Percentiles rank a stretch among this genome's conserved stretches.
phyloP scores from a whole-genome alignment of 2,113 vertebrate species.

The Albula glossodonta region DNA sequence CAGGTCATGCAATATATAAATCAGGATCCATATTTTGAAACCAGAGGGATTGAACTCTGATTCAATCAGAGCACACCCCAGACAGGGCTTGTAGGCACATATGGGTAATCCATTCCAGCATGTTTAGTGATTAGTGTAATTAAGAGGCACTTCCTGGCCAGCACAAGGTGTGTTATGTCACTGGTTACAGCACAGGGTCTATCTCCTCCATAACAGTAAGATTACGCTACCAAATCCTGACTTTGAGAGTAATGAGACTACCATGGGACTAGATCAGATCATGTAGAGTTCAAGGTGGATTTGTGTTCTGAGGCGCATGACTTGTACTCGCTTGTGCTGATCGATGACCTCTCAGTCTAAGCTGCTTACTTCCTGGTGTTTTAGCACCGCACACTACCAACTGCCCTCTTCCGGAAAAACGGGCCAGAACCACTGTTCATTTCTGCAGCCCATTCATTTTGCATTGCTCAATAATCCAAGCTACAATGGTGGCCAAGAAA shows the following conservation, averaged over 20 bases:
- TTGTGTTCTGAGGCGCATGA: not conserved
- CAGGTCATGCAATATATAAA: no score
- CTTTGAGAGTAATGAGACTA: not conserved
- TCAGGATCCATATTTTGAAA: no score
- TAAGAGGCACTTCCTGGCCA: not conserved
- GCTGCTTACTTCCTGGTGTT: not conserved
- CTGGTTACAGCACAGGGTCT: not conserved
- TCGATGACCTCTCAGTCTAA: constrained; percentile 2
- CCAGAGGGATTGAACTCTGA: no score
- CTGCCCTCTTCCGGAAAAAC: not conserved
- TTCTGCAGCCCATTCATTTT: no score
- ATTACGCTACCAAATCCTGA: not conserved
- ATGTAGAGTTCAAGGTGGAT: constrained; percentile 22
- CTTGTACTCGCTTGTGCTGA: constrained; percentile 15
- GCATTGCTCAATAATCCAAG: no score
- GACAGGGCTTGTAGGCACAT: not conserved
- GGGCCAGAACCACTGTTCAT: no score
- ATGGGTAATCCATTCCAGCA: not conserved
- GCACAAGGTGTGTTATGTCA: not conserved
- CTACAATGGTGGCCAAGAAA: no score
- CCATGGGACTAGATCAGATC: not conserved
- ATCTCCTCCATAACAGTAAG: constrained; percentile 2
- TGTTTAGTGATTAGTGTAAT: not conserved
- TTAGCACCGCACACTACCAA: not conserved
- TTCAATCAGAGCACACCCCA: no score